A percentile compares a stretch with the other conserved stretches of the same genome.
These are phyloP conservation scores for Platysternon megacephalum DNA, from an alignment of 2,113 vertebrate species.

Conservation along the genomic window DNA sequence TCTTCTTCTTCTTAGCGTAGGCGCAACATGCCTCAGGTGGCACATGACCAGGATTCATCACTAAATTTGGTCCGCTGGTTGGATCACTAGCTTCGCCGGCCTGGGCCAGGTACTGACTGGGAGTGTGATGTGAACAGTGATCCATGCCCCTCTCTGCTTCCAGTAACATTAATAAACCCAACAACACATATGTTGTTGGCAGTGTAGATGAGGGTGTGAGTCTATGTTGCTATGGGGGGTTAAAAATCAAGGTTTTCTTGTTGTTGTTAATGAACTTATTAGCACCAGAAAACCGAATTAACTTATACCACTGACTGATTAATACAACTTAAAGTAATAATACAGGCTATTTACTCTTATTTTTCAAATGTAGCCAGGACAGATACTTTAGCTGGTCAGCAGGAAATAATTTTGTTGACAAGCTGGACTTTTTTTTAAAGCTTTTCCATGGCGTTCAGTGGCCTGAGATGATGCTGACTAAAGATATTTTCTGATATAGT, in stretches of 20 bases:
- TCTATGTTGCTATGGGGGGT: conserved; percentile 40
- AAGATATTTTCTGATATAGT: background rate
- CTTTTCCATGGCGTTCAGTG: background rate
- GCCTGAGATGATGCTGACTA: background rate
- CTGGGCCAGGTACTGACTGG: no score
- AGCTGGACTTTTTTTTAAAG: background rate
- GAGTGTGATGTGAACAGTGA: background rate
- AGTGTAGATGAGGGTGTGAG: background rate
- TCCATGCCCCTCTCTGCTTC: background rate
- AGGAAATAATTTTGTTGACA: background rate
- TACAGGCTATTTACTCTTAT: background rate
- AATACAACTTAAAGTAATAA: background rate
- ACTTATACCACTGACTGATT: background rate
- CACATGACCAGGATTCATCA: no score
- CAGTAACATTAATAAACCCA: conserved; percentile 50
- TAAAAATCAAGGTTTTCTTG: background rate
- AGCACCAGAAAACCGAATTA: background rate
- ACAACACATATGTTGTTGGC: conserved; percentile 48
- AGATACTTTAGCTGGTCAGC: background rate
- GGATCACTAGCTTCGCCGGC: no score
- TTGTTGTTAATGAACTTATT: conserved; percentile 15
- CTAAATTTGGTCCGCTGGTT: no score
- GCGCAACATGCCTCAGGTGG: no score
- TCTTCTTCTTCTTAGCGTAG: no score
- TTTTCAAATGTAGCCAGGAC: background rate